Base-by-base conservation (phyloP, 64 coral and sea anemone genomes). In the Astreopora myriophthalma region DNA sequence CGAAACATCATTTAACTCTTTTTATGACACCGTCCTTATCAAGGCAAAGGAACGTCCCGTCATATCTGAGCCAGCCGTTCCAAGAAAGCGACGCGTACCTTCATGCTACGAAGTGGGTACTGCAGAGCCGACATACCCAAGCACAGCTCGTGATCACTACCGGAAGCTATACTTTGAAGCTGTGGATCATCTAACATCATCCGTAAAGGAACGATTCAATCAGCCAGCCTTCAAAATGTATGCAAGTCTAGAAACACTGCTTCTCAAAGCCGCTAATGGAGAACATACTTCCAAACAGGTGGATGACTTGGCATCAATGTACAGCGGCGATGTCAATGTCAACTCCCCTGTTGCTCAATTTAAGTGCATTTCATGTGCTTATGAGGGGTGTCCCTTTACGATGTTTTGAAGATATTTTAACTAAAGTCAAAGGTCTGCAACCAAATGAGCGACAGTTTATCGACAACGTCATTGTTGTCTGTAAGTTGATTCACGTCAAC, bases 141-240 rank as follows among this genome's bases (percentile, higher is more conserved):
- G 20, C 44, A 89, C 31, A 34, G 52, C 73, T 39, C 60, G 22
- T 69, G 66, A 65, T 46, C 75, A 91, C 14, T 83, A 91, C 67
- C 77, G 89, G 34, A 91, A 69, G 66, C 48, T 82, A 64, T 90
- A 76, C 36, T 90, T 78, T 81, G 61, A 90, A 71, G 75, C 76
- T 23, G 26, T 90, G 23, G 88, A 81, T 81, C 34, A 78, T 39
- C 17, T 81, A 33, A 69, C 67, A 22, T 80, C 37, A 65, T 79
- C 38, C 39, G 69, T 90, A 64, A 81, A 90, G 65, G 27, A 49
- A 70, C 88, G 76, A 7, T 78, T 89, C 58, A 74, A 89, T 63
- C 60, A 89, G 57, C 69, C 40, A 19, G 88, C 14, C 38, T 90
- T 78, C 61, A 79, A 49, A 52, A 29, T 90, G 2, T 77, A 90